These are phyloP conservation scores for Cataglyphis albicans DNA, from an alignment of 2,888 invertebrate genomes.

Conservation along the genomic window DNA sequence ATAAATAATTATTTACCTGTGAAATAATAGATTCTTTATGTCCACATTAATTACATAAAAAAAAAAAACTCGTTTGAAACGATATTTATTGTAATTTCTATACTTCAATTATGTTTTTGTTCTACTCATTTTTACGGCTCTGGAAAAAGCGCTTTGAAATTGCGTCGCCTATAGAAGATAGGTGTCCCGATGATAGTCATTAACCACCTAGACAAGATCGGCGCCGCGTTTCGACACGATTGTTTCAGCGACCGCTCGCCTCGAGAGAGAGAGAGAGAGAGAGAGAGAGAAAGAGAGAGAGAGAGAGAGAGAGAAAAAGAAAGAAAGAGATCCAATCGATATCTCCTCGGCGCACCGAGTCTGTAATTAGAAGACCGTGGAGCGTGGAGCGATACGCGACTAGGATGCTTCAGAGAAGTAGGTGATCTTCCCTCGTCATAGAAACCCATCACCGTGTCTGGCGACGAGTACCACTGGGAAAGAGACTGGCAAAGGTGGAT, in stretches of 20 bases:
- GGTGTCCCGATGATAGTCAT: constrained; percentile 49
- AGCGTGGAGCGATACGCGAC: constrained; percentile 20
- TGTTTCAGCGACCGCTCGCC: constrained; percentile 23
- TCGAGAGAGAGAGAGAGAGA: constrained; percentile 5
- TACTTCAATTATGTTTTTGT: neutral
- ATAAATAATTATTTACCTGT: constrained; percentile 10
- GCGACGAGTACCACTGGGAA: neutral
- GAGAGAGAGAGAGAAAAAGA: constrained; percentile 19
- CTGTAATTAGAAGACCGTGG: constrained; percentile 64
- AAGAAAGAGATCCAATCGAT: constrained; percentile 61
- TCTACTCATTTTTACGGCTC: neutral
- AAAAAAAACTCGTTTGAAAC: constrained; percentile 9
- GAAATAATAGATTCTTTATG: neutral
- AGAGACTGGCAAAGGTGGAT: constrained; percentile 45
- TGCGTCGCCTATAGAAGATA: constrained; percentile 16
- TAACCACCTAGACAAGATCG: constrained; percentile 44
- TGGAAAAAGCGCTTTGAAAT: constrained; percentile 3
- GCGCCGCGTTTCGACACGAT: constrained; percentile 45
- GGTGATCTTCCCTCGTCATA: constrained; percentile 26
- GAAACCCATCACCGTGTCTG: neutral
- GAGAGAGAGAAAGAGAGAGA: neutral
- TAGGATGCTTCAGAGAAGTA: constrained; percentile 28
- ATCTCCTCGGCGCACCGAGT: constrained; percentile 43
- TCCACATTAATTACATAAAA: neutral
- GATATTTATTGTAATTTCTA: constrained; percentile 1